Evolutionary conservation across 2,113 vertebrate genomes (phyloP).

Genomic region (Semnopithecus entellus): DNA sequence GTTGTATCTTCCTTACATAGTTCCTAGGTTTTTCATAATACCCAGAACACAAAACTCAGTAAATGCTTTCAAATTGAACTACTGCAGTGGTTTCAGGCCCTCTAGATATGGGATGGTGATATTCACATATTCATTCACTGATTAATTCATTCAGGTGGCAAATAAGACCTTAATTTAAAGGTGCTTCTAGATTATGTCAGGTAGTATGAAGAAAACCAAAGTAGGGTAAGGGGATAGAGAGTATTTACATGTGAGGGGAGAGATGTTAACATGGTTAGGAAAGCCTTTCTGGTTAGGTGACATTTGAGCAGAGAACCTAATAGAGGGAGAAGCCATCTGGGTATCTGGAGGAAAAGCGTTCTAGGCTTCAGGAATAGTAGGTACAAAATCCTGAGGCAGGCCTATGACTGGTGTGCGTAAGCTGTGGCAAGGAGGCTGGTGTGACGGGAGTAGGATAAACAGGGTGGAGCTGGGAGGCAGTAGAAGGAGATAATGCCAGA

Average conservation of each 20-base stretch:
- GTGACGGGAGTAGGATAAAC: background rate
- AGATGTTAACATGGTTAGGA: background rate
- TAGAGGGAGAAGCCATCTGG: background rate
- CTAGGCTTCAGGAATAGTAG: background rate
- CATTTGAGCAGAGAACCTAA: background rate
- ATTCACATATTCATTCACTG: background rate
- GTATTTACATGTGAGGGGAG: background rate
- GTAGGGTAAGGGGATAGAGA: background rate
- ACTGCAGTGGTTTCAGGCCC: background rate
- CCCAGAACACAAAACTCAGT: background rate
- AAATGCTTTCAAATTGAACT: constrained; percentile 14
- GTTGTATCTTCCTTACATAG: background rate
- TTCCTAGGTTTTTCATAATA: background rate
- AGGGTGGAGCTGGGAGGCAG: background rate
- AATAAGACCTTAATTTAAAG: background rate
- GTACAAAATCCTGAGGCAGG: background rate
- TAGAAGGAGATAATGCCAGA: background rate
- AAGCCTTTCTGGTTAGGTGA: background rate
- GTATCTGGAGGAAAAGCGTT: background rate
- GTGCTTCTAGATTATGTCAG: background rate
- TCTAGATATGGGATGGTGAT: background rate
- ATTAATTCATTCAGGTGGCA: background rate
- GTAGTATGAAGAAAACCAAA: background rate
- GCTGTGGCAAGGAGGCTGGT: background rate
- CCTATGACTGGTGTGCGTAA: background rate